phyloP scores from a whole-genome alignment of 2,797 vertebrate genomes.

The Lateolabrax maculatus region DNA sequence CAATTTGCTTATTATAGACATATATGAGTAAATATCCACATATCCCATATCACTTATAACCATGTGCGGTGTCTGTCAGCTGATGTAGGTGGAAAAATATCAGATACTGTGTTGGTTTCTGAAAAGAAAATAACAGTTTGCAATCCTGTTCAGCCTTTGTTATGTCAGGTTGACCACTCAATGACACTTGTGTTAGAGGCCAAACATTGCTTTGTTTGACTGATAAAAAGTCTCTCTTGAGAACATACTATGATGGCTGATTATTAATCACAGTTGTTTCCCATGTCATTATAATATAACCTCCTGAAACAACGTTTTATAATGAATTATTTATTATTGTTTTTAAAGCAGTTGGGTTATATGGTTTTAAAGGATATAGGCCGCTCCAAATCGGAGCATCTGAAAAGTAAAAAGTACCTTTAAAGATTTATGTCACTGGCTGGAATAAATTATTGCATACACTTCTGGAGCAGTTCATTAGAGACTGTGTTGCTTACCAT shows the following conservation, averaged over 20 bases:
- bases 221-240: not conserved
- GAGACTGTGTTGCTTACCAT: not conserved
- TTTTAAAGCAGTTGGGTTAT: not conserved
- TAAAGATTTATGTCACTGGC: too few species aligned
- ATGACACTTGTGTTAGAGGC: not conserved
- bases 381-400: not conserved
- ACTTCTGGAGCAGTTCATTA: not conserved
- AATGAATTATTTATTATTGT: not conserved
- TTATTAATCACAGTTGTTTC: not conserved
- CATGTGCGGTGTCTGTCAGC: not conserved
- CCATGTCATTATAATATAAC: not conserved
- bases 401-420: not conserved
- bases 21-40: too few species aligned
- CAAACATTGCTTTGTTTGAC: not conserved
- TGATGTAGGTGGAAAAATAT: not conserved
- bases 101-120: not conserved
- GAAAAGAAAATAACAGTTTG: not conserved
- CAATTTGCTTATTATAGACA: not conserved
- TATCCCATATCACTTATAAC: not conserved
- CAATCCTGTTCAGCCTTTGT: not conserved
- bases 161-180: not conserved
- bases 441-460: too few species aligned
- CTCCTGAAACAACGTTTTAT: not conserved
- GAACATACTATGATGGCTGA: not conserved
- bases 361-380: not conserved